Evolutionary conservation across 2,797 vertebrate genomes (phyloP).

Genomic region (Lithobates pipiens): DNA sequence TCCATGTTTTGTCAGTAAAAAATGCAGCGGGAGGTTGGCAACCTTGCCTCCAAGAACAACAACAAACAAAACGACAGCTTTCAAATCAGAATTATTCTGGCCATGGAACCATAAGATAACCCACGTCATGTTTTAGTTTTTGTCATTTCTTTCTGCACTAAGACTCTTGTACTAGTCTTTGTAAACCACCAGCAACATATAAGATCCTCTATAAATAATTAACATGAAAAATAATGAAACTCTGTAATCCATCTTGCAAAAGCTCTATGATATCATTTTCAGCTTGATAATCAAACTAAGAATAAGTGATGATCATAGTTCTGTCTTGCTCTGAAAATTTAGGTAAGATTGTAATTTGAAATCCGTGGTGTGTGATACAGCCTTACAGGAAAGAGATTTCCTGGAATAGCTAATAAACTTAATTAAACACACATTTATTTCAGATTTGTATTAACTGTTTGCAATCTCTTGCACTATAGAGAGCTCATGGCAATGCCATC

Average conservation of each 20-base stretch:
- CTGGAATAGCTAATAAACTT: neutral
- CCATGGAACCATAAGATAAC: neutral
- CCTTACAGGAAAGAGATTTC: constrained; percentile 1
- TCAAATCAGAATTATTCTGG: neutral
- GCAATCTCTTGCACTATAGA: neutral
- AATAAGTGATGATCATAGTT: neutral
- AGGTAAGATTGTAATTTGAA: neutral
- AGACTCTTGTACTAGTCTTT: neutral
- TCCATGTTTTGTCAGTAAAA: too few species aligned
- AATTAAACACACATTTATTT: constrained; percentile 3
- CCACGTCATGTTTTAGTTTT: neutral
- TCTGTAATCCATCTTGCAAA: neutral
- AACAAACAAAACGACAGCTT: too few species aligned
- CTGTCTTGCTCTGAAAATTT: neutral
- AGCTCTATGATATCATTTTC: neutral
- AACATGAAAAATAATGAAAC: neutral
- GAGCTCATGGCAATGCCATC: neutral
- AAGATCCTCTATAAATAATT: neutral
- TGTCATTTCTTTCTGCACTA: neutral
- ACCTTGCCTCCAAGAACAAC: too few species aligned
- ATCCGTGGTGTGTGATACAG: constrained; percentile 10
- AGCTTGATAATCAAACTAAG: neutral
- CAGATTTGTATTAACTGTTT: neutral
- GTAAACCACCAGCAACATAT: neutral
- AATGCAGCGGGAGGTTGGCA: too few species aligned